A percentile compares a stretch with the other conserved stretches of the same genome.
Conservation (phyloP, 2,888 invertebrate genomes). For the Lutraria lutraria region DNA sequence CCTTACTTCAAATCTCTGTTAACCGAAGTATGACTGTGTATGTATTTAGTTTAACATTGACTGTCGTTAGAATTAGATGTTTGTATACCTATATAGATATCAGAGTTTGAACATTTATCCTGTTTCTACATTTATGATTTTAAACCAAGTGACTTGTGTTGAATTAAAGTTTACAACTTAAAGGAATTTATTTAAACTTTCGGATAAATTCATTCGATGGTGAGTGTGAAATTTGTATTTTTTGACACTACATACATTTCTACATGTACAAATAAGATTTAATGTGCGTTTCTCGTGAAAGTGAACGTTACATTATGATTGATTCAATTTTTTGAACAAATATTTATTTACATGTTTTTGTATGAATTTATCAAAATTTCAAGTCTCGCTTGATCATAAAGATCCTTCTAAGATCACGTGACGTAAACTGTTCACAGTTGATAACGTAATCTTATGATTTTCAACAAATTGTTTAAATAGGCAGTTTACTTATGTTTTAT, state of each 20-base stretch:
- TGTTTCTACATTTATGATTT: neutral
- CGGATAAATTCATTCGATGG: neutral
- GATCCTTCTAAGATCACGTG: no score
- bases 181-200: neutral
- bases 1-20: neutral
- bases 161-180: neutral
- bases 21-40: neutral
- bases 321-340: no score
- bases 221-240: neutral
- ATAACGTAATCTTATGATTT: no score
- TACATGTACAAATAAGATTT: neutral
- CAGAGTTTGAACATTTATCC: neutral
- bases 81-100: conserved; percentile 1
- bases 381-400: no score
- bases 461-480: no score
- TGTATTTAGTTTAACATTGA: conserved; percentile 4
- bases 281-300: neutral
- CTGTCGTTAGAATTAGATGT: neutral
- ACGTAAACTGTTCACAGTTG: no score
- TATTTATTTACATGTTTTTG: no score
- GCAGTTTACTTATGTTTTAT: no score
- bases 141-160: neutral
- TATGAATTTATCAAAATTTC: no score
- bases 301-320: no score
- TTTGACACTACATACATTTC: neutral